These are phyloP conservation scores for Diachasmimorpha longicaudata DNA, from an alignment of 1,140 invertebrate species.

Conservation along the genomic window DNA sequence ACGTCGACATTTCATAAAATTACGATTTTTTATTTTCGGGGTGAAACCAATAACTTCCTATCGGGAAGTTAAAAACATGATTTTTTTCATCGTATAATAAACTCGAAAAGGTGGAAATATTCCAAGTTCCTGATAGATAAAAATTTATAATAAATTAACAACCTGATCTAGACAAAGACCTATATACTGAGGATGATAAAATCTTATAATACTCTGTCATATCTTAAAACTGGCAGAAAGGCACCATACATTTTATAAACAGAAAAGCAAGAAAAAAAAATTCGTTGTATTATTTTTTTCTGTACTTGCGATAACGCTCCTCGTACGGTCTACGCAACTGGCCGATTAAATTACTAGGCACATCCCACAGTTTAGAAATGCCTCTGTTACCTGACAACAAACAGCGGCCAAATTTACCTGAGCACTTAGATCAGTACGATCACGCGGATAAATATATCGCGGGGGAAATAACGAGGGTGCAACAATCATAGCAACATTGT, in stretches of 20 bases:
- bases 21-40: too few relatives aligned
- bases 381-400: slow-evolving; percentile 81
- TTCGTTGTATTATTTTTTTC: slow-evolving; percentile 48
- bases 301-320: slow-evolving; percentile 60
- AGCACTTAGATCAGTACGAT: slow-evolving; percentile 66
- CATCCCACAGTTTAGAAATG: slow-evolving; percentile 81
- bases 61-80: neutral
- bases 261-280: neutral
- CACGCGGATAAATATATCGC: slow-evolving; percentile 66
- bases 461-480: slow-evolving; percentile 90
- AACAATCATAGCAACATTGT: slow-evolving; percentile 92
- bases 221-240: slow-evolving; percentile 7
- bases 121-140: neutral
- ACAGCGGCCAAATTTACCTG: slow-evolving; percentile 83
- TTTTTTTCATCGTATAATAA: neutral
- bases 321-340: slow-evolving; percentile 72
- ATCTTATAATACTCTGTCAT: neutral
- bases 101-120: neutral
- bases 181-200: neutral
- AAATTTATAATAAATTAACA: neutral
- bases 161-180: neutral
- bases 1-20: too few relatives aligned
- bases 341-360: slow-evolving; percentile 73
- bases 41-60: too few relatives aligned
- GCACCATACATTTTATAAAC: neutral